Percentiles rank a stretch among this genome's conserved stretches.
Evolutionary conservation across 2,888 invertebrate species (phyloP).

Genomic region (Carpatolechia fugitivella): DNA sequence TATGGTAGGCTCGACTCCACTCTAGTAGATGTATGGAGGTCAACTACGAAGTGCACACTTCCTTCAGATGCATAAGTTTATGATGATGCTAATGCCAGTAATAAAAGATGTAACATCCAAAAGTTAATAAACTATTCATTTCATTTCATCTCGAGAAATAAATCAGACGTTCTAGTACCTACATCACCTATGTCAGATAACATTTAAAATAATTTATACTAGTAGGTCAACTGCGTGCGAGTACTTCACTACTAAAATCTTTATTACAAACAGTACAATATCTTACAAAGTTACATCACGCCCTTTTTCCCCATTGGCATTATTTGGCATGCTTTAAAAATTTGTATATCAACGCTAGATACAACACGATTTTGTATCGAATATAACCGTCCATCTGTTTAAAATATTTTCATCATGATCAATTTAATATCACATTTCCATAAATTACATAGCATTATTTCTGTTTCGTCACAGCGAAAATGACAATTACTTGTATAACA

Average conservation of each 20-base stretch:
- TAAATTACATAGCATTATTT: conserved; percentile 53
- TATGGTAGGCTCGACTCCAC: not conserved
- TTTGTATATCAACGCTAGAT: too few relatives aligned
- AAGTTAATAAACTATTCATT: too few relatives aligned
- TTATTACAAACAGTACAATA: too few relatives aligned
- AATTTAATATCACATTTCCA: conserved; percentile 48
- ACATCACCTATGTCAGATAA: too few relatives aligned
- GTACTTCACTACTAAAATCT: too few relatives aligned
- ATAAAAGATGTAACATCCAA: too few relatives aligned
- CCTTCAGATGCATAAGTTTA: too few relatives aligned
- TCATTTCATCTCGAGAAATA: not conserved
- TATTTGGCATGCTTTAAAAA: too few relatives aligned
- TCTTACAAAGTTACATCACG: too few relatives aligned
- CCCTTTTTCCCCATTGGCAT: too few relatives aligned
- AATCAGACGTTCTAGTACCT: not conserved
- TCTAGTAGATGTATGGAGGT: not conserved
- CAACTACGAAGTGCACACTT: not conserved
- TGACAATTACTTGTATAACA: conserved; percentile 26
- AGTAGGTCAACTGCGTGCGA: too few relatives aligned
- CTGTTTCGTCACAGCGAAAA: conserved; percentile 2
- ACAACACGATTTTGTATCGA: conserved; percentile 2
- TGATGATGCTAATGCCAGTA: not conserved
- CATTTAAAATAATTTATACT: too few relatives aligned
- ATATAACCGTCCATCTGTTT: conserved; percentile 29
- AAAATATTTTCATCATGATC: conserved; percentile 54